A percentile compares a stretch with the other conserved stretches of the same genome.
These are phyloP conservation scores for Drosophila nigritarsus DNA, from an alignment of 2,888 invertebrate genomes.

Conservation along the genomic window DNA sequence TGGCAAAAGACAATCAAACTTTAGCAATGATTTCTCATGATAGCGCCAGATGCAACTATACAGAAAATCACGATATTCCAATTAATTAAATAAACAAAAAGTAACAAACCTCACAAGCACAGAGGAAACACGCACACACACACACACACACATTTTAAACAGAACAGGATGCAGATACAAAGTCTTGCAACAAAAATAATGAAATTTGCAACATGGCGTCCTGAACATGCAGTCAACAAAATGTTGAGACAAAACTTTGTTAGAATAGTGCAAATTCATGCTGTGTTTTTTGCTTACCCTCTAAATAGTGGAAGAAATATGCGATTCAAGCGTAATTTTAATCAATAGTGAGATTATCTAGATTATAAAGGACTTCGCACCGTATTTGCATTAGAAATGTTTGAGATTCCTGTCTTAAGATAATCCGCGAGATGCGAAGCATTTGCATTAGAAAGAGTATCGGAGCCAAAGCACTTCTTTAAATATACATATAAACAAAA, in stretches of 20 bases:
- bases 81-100: constrained; percentile 63
- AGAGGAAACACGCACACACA: constrained; percentile 3
- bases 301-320: neutral
- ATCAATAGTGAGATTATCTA: neutral
- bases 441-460: neutral
- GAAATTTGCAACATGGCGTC: constrained; percentile 4
- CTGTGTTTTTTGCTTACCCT: neutral
- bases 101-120: constrained; percentile 3
- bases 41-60: constrained; percentile 43
- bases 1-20: constrained; percentile 73
- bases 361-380: neutral
- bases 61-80: constrained; percentile 61
- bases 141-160: neutral
- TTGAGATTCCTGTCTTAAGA: neutral
- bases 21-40: constrained; percentile 64
- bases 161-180: constrained; percentile 9
- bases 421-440: neutral
- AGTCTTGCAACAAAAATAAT: constrained; percentile 3
- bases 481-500: neutral
- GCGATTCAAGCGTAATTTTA: neutral
- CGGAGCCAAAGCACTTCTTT: neutral
- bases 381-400: neutral
- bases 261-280: constrained; percentile 10
- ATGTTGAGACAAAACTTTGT: constrained; percentile 2
- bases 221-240: neutral